Conservation (phyloP, 1,140 invertebrate species). For the Plodia interpunctella region DNA sequence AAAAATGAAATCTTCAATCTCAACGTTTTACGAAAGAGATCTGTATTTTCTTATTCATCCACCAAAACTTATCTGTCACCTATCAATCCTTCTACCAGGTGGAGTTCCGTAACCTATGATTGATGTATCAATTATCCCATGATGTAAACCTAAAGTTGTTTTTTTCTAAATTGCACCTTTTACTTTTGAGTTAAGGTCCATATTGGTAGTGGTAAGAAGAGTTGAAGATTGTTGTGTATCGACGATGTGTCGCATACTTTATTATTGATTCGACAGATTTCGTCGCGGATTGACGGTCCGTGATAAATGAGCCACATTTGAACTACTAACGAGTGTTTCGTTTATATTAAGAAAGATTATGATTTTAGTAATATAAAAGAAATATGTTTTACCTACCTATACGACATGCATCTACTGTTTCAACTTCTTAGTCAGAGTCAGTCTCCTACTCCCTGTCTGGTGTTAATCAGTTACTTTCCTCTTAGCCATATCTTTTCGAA, state of each 20-base stretch:
- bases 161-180: conserved; percentile 14
- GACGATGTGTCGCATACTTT: conserved; percentile 16
- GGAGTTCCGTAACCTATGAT: conserved; percentile 33
- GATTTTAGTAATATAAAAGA: no score
- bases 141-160: conserved; percentile 16
- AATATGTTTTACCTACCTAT: no score
- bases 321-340: neutral
- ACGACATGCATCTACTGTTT: no score
- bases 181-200: neutral
- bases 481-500: no score
- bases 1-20: no score
- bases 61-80: conserved; percentile 24
- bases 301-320: conserved; percentile 15
- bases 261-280: conserved; percentile 20
- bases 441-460: no score
- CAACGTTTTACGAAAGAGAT: no score
- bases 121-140: conserved; percentile 41
- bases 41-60: neutral
- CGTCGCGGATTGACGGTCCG: conserved; percentile 15
- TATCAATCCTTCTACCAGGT: conserved; percentile 24
- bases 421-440: no score
- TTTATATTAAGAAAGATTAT: neutral
- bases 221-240: conserved; percentile 11
- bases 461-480: no score
- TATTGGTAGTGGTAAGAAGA: neutral